A percentile compares a stretch with the other conserved stretches of the same genome.
Evolutionary conservation across 2,797 vertebrate species (phyloP).

Genomic region (Podargus strigoides): DNA sequence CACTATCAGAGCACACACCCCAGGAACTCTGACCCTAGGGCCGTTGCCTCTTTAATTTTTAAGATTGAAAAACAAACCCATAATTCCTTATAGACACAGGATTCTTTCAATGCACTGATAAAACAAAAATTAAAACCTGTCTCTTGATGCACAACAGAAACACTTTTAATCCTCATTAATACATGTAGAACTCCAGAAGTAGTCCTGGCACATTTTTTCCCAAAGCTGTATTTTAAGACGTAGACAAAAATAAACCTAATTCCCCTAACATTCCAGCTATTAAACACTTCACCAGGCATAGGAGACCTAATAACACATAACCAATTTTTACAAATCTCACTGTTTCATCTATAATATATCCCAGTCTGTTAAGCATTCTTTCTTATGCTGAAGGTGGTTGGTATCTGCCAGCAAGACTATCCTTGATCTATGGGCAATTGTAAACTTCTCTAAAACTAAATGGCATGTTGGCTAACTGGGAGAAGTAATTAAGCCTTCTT

Average conservation of each 20-base stretch:
- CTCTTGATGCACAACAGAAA: neutral
- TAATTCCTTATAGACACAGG: neutral
- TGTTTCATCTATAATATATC: neutral
- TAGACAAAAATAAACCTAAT: neutral
- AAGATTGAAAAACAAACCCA: neutral
- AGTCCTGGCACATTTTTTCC: neutral
- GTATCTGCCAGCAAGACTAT: neutral
- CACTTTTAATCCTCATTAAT: neutral
- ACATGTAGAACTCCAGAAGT: neutral
- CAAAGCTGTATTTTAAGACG: neutral
- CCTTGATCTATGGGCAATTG: neutral
- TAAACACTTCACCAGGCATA: neutral
- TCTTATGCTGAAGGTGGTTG: neutral
- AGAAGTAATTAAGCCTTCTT: neutral
- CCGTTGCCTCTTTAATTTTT: neutral
- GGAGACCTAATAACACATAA: neutral
- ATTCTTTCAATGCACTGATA: neutral
- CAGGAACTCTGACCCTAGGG: neutral
- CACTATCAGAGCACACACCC: neutral
- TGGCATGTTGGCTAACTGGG: neutral
- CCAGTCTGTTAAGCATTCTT: neutral
- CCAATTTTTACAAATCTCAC: neutral
- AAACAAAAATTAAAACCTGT: neutral
- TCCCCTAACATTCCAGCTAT: neutral
- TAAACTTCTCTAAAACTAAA: neutral